These are phyloP conservation scores for Tachina fera DNA, from an alignment of 2,888 invertebrate genomes.

Conservation along the genomic window DNA sequence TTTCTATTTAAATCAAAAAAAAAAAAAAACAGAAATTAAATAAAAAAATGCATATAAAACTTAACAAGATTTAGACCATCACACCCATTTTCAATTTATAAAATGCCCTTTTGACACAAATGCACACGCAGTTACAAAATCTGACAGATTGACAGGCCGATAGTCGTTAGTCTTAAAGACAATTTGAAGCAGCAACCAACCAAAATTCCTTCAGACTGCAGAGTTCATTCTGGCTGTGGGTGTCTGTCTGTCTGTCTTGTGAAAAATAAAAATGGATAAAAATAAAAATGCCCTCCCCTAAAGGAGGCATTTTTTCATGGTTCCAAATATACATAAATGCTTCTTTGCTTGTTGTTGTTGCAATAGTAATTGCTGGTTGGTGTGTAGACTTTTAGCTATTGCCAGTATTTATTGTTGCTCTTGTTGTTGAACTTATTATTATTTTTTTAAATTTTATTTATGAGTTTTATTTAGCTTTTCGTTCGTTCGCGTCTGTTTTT, in stretches of 20 bases:
- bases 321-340: slow-evolving; percentile 22
- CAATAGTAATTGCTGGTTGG: slow-evolving; percentile 17
- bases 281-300: slow-evolving; percentile 29
- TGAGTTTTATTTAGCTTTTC: slow-evolving; percentile 27
- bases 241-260: slow-evolving; percentile 8
- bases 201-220: slow-evolving; percentile 29
- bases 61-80: slow-evolving; percentile 46
- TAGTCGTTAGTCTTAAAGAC: slow-evolving; percentile 20
- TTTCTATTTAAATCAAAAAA: background rate
- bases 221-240: slow-evolving; percentile 11
- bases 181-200: slow-evolving; percentile 35
- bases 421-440: slow-evolving; percentile 44
- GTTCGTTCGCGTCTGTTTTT: slow-evolving; percentile 28
- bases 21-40: too few species aligned
- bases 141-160: slow-evolving; percentile 55
- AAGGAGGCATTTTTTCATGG: slow-evolving; percentile 36
- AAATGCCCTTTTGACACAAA: slow-evolving; percentile 22
- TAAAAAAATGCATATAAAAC: slow-evolving; percentile 15
- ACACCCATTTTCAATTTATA: slow-evolving; percentile 49
- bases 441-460: slow-evolving; percentile 48
- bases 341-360: slow-evolving; percentile 29
- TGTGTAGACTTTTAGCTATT: slow-evolving; percentile 53
- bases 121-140: background rate
- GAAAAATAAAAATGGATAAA: slow-evolving; percentile 1
- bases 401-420: slow-evolving; percentile 29